Conservation (phyloP, 2,113 vertebrate genomes). For the Gnathonemus echidnorhynchus region DNA sequence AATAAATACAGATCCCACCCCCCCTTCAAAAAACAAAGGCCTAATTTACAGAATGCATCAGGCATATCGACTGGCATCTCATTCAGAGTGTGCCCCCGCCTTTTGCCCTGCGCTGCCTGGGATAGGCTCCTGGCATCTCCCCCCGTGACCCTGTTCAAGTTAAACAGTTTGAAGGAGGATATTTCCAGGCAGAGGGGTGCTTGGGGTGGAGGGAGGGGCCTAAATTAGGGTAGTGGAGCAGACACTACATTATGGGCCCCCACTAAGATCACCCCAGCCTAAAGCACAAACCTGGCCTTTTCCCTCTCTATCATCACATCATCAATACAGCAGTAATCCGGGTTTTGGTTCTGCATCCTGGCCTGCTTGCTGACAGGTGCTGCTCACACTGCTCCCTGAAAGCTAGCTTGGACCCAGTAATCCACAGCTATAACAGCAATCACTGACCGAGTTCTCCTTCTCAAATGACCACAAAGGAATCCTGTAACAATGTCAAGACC, state of each 20-base stretch:
- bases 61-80: constrained; percentile 4
- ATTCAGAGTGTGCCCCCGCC: not conserved
- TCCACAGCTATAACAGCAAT: not conserved
- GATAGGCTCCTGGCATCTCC: not conserved
- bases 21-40: not conserved
- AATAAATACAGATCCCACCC: not conserved
- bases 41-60: not conserved
- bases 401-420: not conserved
- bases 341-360: not conserved
- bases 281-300: not conserved
- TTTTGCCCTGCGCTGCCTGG: not conserved
- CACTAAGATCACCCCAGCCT: not conserved
- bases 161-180: not conserved
- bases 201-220: not conserved
- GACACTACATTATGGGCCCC: not conserved
- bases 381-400: not conserved
- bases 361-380: not conserved
- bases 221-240: not conserved
- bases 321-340: not conserved
- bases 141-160: not conserved
- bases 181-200: not conserved
- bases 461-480: not conserved
- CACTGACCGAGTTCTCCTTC: not conserved
- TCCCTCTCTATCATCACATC: not conserved
- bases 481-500: not conserved